Conservation (phyloP, 2,888 invertebrate genomes). For the Leptinotarsa juncta region DNA sequence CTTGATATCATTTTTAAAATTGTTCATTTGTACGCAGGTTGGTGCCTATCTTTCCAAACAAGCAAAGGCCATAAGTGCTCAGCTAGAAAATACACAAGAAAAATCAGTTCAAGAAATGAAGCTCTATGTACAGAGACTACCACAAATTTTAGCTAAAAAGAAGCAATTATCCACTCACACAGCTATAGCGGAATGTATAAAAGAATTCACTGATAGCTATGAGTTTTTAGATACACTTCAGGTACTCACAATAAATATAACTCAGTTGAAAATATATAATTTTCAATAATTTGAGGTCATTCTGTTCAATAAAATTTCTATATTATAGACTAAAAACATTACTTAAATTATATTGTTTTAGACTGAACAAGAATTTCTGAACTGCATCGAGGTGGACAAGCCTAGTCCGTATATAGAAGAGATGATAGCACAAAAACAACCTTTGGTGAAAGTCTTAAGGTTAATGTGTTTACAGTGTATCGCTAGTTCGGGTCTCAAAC, state of each 20-base stretch:
- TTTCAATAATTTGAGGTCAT: too few species aligned
- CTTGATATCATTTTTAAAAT: background rate
- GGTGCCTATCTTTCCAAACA: constrained; percentile 87
- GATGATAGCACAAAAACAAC: constrained; percentile 86
- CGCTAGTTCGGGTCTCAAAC: constrained; percentile 92
- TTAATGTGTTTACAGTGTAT: constrained; percentile 93
- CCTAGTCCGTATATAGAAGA: constrained; percentile 91
- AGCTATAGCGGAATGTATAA: constrained; percentile 93
- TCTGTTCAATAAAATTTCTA: background rate
- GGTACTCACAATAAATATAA: constrained; percentile 42
- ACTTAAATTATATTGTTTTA: constrained; percentile 52
- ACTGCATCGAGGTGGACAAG: constrained; percentile 92
- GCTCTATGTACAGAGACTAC: constrained; percentile 89
- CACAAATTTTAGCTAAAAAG: constrained; percentile 87
- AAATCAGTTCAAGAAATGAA: constrained; percentile 96
- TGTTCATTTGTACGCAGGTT: constrained; percentile 67
- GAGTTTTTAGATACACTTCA: constrained; percentile 64
- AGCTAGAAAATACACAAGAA: constrained; percentile 87
- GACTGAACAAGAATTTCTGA: constrained; percentile 91
- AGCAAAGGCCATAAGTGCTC: constrained; percentile 86
- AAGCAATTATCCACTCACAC: constrained; percentile 90
- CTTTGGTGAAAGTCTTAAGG: constrained; percentile 85
- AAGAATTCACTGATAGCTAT: constrained; percentile 75
- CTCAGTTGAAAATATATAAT: too few species aligned
- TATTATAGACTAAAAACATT: background rate